phyloP scores from a whole-genome alignment of 2,888 invertebrate genomes.

The Xanthia togata region DNA sequence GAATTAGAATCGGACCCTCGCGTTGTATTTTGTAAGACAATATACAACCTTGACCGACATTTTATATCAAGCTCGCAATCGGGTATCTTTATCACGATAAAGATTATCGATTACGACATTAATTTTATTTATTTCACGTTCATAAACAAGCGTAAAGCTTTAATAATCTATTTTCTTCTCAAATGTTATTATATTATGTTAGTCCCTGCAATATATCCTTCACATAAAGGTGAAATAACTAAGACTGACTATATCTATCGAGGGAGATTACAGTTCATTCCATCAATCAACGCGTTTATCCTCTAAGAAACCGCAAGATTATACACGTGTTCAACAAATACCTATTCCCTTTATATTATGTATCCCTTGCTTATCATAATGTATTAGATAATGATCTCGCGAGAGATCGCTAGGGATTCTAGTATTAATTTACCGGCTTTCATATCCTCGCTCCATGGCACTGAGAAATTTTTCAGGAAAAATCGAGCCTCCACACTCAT shows the following conservation, averaged over 20 bases:
- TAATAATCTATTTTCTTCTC: not conserved
- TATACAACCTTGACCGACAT: constrained; percentile 13
- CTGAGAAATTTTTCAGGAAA: too few relatives aligned
- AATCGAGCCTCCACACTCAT: too few relatives aligned
- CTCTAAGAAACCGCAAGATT: constrained; percentile 23
- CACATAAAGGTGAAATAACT: constrained; percentile 18
- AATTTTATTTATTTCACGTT: constrained; percentile 25
- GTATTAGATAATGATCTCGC: constrained; percentile 45
- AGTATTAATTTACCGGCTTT: too few relatives aligned
- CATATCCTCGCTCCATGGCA: too few relatives aligned
- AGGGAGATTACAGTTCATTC: constrained; percentile 19
- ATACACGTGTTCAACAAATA: constrained; percentile 28
- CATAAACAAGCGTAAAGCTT: constrained; percentile 2
- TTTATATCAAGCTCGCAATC: not conserved
- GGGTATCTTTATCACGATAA: not conserved
- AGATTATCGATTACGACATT: constrained; percentile 26
- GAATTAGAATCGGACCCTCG: not conserved
- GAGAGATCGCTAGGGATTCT: constrained; percentile 23
- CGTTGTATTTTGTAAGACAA: not conserved
- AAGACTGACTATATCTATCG: constrained; percentile 23
- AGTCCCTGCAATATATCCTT: constrained; percentile 10
- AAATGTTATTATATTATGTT: constrained; percentile 4
- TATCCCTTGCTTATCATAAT: constrained; percentile 42
- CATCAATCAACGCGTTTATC: constrained; percentile 46
- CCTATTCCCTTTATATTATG: constrained; percentile 10